phyloP scores from a whole-genome alignment of 2,797 vertebrate species.

The Antrozous pallidus region DNA sequence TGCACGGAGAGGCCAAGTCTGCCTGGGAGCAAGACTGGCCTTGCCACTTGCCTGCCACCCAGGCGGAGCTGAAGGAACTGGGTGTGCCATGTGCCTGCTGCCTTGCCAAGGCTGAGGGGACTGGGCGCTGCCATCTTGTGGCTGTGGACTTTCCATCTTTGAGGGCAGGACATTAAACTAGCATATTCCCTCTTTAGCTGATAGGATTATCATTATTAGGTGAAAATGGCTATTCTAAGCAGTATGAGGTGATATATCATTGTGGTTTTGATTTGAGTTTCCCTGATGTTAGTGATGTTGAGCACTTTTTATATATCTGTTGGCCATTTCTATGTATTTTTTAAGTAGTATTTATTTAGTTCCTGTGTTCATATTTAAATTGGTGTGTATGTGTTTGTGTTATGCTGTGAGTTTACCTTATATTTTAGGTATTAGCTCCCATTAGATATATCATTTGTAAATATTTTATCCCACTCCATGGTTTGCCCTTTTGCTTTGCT shows the following conservation, averaged over 20 bases:
- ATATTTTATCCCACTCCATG: neutral
- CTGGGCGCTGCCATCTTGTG: too few relatives aligned
- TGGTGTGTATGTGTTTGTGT: neutral
- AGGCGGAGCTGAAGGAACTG: too few relatives aligned
- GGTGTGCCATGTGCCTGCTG: too few relatives aligned
- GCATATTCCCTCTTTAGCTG: too few relatives aligned
- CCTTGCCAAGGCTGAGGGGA: too few relatives aligned
- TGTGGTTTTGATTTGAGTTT: neutral
- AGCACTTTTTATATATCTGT: neutral
- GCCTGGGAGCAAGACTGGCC: too few relatives aligned
- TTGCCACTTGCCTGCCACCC: too few relatives aligned
- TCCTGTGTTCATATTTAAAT: neutral
- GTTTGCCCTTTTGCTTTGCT: neutral
- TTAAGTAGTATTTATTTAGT: neutral
- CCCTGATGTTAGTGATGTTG: neutral
- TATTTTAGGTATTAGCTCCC: neutral
- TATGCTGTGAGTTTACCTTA: neutral
- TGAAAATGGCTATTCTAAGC: neutral
- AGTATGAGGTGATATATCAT: neutral
- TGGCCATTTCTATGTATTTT: neutral
- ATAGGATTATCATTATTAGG: neutral
- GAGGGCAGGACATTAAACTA: too few relatives aligned
- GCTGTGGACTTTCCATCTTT: too few relatives aligned
- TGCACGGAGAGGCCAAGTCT: rapidly evolving
- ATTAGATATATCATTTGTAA: neutral